These are phyloP conservation scores for Melipona bicolor DNA, from an alignment of 2,888 invertebrate species.

Conservation along the genomic window DNA sequence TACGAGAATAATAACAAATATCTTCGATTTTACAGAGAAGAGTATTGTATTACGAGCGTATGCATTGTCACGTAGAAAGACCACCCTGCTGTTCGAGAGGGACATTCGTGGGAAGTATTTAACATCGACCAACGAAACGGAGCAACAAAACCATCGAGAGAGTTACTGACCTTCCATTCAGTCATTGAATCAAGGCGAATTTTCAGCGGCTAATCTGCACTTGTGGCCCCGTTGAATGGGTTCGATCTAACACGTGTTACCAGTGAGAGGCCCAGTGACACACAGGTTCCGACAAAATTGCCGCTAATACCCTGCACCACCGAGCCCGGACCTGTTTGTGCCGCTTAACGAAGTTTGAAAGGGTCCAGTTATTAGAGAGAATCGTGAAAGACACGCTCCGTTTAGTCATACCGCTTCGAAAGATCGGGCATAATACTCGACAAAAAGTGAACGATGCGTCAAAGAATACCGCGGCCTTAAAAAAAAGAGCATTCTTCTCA, in stretches of 20 bases:
- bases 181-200: slow-evolving; percentile 15
- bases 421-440: slow-evolving; percentile 16
- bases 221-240: slow-evolving; percentile 22
- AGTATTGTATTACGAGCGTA: background rate
- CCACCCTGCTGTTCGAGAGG: background rate
- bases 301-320: slow-evolving; percentile 27
- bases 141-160: slow-evolving; percentile 9
- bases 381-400: slow-evolving; percentile 47
- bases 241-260: slow-evolving; percentile 23
- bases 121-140: background rate
- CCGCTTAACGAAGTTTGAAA: slow-evolving; percentile 76
- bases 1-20: too few relatives aligned
- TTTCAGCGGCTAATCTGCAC: slow-evolving; percentile 26
- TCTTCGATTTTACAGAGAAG: too few relatives aligned
- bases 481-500: too few relatives aligned
- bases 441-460: slow-evolving; percentile 12
- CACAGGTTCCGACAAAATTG: slow-evolving; percentile 52
- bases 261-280: slow-evolving; percentile 7
- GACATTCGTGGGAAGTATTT: slow-evolving; percentile 19
- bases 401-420: slow-evolving; percentile 23
- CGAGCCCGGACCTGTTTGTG: slow-evolving; percentile 40
- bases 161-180: background rate
- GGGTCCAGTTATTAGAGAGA: slow-evolving; percentile 69
- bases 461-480: slow-evolving; percentile 2
- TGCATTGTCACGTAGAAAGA: background rate